Evolutionary conservation across 2,113 vertebrate genomes (phyloP).

Genomic region (Nothoprocta pentlandii): DNA sequence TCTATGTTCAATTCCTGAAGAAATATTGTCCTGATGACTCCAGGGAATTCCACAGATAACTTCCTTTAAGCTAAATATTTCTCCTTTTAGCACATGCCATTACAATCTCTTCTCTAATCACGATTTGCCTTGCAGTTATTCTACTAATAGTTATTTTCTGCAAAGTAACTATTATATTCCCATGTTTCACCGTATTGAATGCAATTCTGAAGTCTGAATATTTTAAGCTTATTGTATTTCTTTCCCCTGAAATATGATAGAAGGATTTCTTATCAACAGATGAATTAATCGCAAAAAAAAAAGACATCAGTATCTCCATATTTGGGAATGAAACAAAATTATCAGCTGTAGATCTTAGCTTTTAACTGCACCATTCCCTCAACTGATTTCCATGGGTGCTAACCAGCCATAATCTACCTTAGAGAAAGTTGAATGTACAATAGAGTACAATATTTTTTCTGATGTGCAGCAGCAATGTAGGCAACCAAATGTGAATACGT

Average conservation of each 20-base stretch:
- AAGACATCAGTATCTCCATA: background rate
- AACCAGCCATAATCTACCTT: background rate
- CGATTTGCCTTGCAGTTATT: conserved; percentile 31
- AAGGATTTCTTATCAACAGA: conserved; percentile 1
- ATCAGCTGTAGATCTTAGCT: background rate
- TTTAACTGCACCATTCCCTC: background rate
- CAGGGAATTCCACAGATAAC: conserved; percentile 30
- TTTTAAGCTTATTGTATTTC: background rate
- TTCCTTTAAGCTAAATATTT: conserved; percentile 40
- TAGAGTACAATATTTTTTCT: background rate
- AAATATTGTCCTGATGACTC: background rate
- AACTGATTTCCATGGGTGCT: background rate
- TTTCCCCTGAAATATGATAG: background rate
- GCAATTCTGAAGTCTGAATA: background rate
- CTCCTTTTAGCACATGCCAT: background rate
- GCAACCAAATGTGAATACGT: background rate
- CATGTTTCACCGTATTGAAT: background rate
- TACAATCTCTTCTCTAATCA: conserved; percentile 42
- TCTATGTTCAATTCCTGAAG: background rate
- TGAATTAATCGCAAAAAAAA: conserved; percentile 13
- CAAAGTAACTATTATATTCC: conserved; percentile 21
- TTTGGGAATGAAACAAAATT: background rate
- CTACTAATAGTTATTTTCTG: conserved; percentile 21
- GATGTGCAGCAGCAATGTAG: background rate
- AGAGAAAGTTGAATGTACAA: background rate